Evolutionary conservation across 2,113 vertebrate genomes (phyloP).

Genomic region (Platanista minor): DNA sequence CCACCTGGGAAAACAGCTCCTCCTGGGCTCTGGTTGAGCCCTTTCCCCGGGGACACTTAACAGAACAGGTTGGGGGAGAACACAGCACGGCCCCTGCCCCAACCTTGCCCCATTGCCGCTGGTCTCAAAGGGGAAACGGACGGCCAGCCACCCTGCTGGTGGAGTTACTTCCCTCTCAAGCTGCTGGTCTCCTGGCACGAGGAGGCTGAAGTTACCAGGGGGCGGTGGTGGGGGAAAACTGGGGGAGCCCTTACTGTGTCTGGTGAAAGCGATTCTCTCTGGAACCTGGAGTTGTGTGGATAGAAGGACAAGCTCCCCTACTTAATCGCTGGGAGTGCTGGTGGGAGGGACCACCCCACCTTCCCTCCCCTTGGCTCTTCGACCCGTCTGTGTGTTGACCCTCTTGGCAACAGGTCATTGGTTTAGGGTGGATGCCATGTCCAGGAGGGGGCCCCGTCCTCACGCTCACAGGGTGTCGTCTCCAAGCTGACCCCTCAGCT

Average conservation of each 20-base stretch:
- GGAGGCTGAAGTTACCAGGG: not conserved
- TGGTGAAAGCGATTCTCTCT: not conserved
- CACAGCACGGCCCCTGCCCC: accelerated
- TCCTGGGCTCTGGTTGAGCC: accelerated
- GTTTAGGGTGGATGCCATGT: accelerated
- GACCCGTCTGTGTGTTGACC: not conserved
- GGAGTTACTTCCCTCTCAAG: not conserved
- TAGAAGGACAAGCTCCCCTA: accelerated
- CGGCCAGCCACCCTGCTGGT: not conserved
- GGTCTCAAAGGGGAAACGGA: not conserved
- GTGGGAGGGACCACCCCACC: accelerated
- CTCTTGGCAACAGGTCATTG: not conserved
- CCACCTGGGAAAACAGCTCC: not conserved
- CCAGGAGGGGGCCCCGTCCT: not conserved
- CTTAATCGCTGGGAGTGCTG: accelerated
- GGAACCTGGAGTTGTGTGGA: not conserved
- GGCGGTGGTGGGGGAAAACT: accelerated
- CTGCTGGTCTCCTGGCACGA: no score
- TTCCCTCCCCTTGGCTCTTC: no score
- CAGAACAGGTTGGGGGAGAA: accelerated
- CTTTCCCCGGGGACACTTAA: accelerated
- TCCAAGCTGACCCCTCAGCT: not conserved
- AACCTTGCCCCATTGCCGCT: accelerated
- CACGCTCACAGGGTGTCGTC: accelerated
- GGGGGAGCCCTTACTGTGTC: no score